Base-by-base conservation (phyloP, 2,797 vertebrate genomes). In the Rhynchotus rufescens region DNA sequence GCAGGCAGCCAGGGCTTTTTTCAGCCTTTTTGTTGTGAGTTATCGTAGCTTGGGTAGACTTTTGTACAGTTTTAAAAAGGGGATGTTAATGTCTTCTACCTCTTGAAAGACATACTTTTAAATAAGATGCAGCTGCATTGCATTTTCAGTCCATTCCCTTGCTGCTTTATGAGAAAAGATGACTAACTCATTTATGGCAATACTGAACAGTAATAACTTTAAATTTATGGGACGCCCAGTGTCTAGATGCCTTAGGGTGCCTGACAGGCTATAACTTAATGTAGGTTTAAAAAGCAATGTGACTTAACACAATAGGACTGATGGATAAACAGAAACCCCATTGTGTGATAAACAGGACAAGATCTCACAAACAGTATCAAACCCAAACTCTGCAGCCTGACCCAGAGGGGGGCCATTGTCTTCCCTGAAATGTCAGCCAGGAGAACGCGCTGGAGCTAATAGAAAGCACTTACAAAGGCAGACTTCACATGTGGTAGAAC, bases 151-250 rank as follows among this genome's bases (percentile, higher is more conserved):
- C 74, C 3, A 2, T 57, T 93, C 40, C 80, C 61, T 74, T 51
- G 75, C 22, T 86, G 85, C 77, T 86, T 92, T 80, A 85, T 82
- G 72, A 92, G 81, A 80, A 92, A 86, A 92, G 89, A 93, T 95
- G 78, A 95, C 88, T 90, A 93, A 88, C 75, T 89, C 87, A 91
- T 88, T 92, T 93, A 89, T 0, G 0, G 83, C 71, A 89, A 86
- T 61, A 64, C 74, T 59, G 68, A 88, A 47, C 81, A 60, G 72
- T 56, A 88, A 72, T 80, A 93, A 82, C 65, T 85, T 64, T 9
- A 80, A 67, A 91, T 93, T 92, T 84, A 91, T 81, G 62, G 62
- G 84, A 61, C 76, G 83, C 52, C 69, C 94, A 80, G 57, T 77
- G 85, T 61, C 86, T 91, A 74, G 68, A 86, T 93, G 95, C 88